Evolutionary conservation across 2,113 vertebrate genomes (phyloP).

Genomic region (Gulo gulo): DNA sequence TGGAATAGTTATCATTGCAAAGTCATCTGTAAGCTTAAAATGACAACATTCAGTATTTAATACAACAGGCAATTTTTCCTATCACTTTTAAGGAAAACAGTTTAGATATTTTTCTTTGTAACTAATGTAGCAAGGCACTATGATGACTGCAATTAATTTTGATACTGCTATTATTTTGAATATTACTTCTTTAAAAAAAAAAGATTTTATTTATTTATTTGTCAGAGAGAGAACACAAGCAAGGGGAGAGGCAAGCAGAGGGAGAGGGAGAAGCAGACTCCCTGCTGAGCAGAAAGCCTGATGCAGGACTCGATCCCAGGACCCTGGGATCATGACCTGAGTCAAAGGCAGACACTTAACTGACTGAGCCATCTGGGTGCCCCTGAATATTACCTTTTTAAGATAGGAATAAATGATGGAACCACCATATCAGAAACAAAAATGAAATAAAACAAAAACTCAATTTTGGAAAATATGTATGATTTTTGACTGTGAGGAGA

Average conservation of each 20-base stretch:
- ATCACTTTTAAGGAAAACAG: not conserved
- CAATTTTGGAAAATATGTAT: constrained; percentile 1
- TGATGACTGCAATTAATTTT: not conserved
- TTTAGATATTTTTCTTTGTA: not conserved
- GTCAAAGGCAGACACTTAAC: not conserved
- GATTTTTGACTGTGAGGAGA: not conserved
- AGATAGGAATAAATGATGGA: not conserved
- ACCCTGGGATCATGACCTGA: not conserved
- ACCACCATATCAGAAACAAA: not conserved
- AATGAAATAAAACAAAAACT: constrained; percentile 1
- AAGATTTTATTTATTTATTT: not conserved
- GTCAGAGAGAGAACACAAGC: not conserved
- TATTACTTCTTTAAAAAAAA: not conserved
- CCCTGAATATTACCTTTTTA: not conserved
- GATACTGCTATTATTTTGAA: not conserved
- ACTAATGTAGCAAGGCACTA: not conserved
- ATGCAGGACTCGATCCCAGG: not conserved
- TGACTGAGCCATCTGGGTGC: not conserved
- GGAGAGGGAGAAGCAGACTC: too few species aligned
- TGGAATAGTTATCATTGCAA: not conserved
- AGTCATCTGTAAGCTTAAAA: not conserved
- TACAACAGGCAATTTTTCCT: not conserved
- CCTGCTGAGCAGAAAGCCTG: not conserved
- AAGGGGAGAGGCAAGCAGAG: not conserved
- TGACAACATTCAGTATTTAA: not conserved